Evolutionary conservation across 2,113 vertebrate genomes (phyloP).

Genomic region (Cinclus mexicanus): DNA sequence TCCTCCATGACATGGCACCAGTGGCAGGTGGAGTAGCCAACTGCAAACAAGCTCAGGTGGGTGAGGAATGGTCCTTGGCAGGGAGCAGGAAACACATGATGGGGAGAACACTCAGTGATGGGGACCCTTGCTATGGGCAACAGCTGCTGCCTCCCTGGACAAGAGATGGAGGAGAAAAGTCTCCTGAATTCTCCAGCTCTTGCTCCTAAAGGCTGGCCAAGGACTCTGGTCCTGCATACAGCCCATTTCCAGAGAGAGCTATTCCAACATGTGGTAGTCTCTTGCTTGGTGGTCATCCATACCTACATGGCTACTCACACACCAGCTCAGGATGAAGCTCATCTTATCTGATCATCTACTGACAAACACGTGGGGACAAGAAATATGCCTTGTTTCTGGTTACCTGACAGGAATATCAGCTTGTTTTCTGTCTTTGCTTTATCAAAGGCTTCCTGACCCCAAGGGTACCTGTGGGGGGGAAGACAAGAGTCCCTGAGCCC

Average conservation of each 20-base stretch:
- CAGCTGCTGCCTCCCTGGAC: neutral
- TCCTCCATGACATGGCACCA: constrained; percentile 98
- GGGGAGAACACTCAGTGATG: neutral
- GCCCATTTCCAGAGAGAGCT: neutral
- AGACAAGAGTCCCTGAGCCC: neutral
- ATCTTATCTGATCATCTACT: neutral
- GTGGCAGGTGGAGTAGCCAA: constrained; percentile 96
- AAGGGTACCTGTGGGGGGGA: constrained; percentile 81
- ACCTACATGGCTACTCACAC: neutral
- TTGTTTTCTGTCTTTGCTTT: constrained; percentile 90
- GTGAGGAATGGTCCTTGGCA: neutral
- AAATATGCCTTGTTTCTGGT: neutral
- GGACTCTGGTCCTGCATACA: neutral
- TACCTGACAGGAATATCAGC: constrained; percentile 92
- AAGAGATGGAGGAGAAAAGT: neutral
- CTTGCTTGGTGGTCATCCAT: neutral
- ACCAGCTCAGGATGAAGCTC: neutral
- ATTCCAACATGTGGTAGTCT: rapidly evolving
- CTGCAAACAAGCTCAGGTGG: constrained; percentile 63
- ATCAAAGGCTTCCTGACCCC: constrained; percentile 92
- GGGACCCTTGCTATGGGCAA: neutral
- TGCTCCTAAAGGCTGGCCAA: neutral
- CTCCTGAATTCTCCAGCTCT: neutral
- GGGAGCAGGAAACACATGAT: rapidly evolving
- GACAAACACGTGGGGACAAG: rapidly evolving